Base-by-base conservation (phyloP, 1,140 invertebrate species). In the Drosophila navojoa region DNA sequence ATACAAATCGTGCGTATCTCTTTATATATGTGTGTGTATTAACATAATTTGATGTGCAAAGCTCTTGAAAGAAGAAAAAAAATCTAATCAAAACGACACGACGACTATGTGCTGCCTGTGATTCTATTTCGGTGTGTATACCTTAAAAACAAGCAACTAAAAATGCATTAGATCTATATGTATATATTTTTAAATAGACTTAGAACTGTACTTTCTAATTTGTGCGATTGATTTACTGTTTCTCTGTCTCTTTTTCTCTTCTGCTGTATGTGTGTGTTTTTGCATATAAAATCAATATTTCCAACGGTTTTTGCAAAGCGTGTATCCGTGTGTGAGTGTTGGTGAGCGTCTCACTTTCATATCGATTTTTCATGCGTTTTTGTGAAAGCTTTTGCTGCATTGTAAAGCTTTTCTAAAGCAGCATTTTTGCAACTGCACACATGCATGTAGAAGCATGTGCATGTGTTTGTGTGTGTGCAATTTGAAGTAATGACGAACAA, bases 41-140 rank as follows among this genome's bases (percentile, higher is more conserved):
- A 71, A 75, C 68, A 75, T 75, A 70, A 75, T 71, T 74, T 63
- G 57, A 74, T 75, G 72, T 75, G 67, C 72, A 77, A 77, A 77
- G 67, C 73, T 77, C 64, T 85, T 67, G 16, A 73, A 79, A 67
- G 71, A 32, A 29, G 27, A 29, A 81, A 66, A 77, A 79, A 86
- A 71, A 79, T 81, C 72, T 85, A 75, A 71, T 61, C 67, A 75
- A 75, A 76, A 54, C 70, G 70, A 74, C 69, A 80, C 80, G 84
- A 87, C 82, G 79, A 89, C 84, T 89, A 81, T 70, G 79, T 79
- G 76, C 79, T 86, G 82, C 84, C 84, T 89, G 84, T 89, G 84
- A 89, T 87, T 87, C 84, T 87, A 84, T 84, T 90, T 87, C 85
- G 84, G 84, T 87, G 84, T 87, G 84, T 87, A 87, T 87, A 77